Base-by-base conservation (phyloP, 1,140 invertebrate species). In the Hypsibius dujardini region DNA sequence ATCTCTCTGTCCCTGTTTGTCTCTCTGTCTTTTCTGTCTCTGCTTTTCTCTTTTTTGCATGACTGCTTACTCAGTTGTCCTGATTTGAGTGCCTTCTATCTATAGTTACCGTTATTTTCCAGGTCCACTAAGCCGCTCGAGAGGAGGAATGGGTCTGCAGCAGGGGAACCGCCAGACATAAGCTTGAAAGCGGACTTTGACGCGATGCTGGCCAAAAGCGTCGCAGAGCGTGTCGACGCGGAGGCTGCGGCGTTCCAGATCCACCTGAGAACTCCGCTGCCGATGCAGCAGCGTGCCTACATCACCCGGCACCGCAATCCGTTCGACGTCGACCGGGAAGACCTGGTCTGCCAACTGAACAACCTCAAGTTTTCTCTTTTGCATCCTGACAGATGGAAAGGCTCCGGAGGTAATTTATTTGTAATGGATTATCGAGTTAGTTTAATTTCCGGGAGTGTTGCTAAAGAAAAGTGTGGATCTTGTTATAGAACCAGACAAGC, bases 401-500 rank as follows among this genome's bases (percentile, higher is more conserved):
- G 62, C 62, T 15, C 62, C 12, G 42, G 3, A 12, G 42, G 62
- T 67, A 67, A 56, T 7, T n/a, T 56, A 56, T 56, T n/a, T 28
- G 28, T 28, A 28, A 28, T 28, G 28, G 28, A 28, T 28, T 28
- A 28, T 28, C 28, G 28, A 28, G 28, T 28, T 28, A 28, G 28
- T 28, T 28, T 28, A 28, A 28, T 28, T 28, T 28, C 28, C 28
- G 28, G 28, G 28, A 28, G 28, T 28, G 28, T 28, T 28, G 28
- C 28, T 28, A 28, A 28, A 28, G 28, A 28, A 28, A 28, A 28
- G 28, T 28, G 28, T 28, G 50, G 50, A n/a, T 12, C 50, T 56
- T 7, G 72, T 75, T 78, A 2, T 75, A 85, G 94, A 98, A 81
- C 87, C 88, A 73, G 84, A 90, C 12, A 93, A 97, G 79, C 93